A percentile compares a stretch with the other conserved stretches of the same genome.
Evolutionary conservation across 37 sponge, comb jelly and placozoan genomes (phyloP).

Genomic region (Halichondria panicea): DNA sequence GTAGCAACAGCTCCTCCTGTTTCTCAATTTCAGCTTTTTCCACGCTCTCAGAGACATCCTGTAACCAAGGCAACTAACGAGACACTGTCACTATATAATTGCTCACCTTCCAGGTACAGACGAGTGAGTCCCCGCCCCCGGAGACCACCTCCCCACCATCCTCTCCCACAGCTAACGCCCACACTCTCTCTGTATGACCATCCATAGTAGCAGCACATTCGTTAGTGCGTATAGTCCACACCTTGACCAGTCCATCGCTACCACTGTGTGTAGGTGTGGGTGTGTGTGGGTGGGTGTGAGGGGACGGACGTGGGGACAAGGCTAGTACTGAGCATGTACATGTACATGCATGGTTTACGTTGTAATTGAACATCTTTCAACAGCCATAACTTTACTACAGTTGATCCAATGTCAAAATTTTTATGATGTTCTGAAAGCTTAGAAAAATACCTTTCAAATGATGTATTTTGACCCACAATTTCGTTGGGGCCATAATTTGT

Average conservation of each 20-base stretch:
- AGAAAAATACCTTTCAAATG: too few species aligned
- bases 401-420: background rate
- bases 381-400: background rate
- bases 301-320: too few species aligned
- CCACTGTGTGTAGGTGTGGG: constrained; percentile 50
- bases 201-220: constrained; percentile 91
- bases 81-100: background rate
- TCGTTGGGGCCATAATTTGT: too few species aligned
- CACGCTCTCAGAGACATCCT: constrained; percentile 72
- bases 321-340: too few species aligned
- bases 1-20: constrained; percentile 49
- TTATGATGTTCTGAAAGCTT: background rate
- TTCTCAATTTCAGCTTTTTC: constrained; percentile 27
- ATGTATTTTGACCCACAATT: too few species aligned
- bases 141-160: constrained; percentile 76
- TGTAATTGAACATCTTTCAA: background rate
- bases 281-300: too few species aligned
- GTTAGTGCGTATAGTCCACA: constrained; percentile 90
- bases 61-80: background rate
- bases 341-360: background rate
- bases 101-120: constrained; percentile 88
- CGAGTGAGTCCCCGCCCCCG: constrained; percentile 88
- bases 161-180: constrained; percentile 47
- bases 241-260: constrained; percentile 91
- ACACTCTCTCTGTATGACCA: constrained; percentile 87